Percentiles rank a stretch among this genome's conserved stretches.
Evolutionary conservation across 2,888 invertebrate genomes (phyloP).

Genomic region (Diloba caeruleocephala): DNA sequence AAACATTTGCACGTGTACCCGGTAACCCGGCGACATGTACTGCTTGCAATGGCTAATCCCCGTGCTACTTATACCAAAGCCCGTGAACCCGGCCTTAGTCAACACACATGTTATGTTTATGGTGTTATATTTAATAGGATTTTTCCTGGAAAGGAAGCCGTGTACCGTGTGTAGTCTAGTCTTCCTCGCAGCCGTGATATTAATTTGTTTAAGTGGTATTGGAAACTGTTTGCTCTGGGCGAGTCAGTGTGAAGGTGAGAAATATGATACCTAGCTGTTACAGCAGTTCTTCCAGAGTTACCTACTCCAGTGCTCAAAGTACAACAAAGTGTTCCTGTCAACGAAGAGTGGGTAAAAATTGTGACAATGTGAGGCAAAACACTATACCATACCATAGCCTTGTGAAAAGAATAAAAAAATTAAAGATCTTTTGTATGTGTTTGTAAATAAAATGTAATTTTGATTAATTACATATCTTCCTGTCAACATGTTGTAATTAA

Average conservation of each 20-base stretch:
- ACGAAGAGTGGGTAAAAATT: slow-evolving; percentile 54
- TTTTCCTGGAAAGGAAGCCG: slow-evolving; percentile 98
- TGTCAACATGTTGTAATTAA: slow-evolving; percentile 41
- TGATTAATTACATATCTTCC: slow-evolving; percentile 50
- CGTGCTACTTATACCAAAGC: slow-evolving; percentile 98
- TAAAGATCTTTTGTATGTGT: slow-evolving; percentile 65
- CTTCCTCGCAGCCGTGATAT: slow-evolving; percentile 97
- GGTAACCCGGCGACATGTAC: slow-evolving; percentile 92
- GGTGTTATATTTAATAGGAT: slow-evolving; percentile 98
- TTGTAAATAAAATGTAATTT: slow-evolving; percentile 76
- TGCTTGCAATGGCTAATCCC: slow-evolving; percentile 99
- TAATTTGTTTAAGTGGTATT: slow-evolving; percentile 98
- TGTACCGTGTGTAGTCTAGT: slow-evolving; percentile 99
- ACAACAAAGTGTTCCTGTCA: slow-evolving; percentile 68
- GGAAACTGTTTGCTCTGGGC: slow-evolving; percentile 98
- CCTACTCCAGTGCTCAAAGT: slow-evolving; percentile 75
- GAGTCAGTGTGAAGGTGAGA: slow-evolving; percentile 92
- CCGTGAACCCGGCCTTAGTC: slow-evolving; percentile 98
- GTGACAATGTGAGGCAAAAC: slow-evolving; percentile 44
- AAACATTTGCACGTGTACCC: slow-evolving; percentile 40
- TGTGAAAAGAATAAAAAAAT: slow-evolving; percentile 41
- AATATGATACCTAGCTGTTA: slow-evolving; percentile 84
- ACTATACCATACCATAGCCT: slow-evolving; percentile 41
- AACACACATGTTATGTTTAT: slow-evolving; percentile 99
- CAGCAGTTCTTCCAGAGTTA: slow-evolving; percentile 64